These are phyloP conservation scores for Pungitius pungitius DNA, from an alignment of 2,113 vertebrate genomes.

Conservation along the genomic window DNA sequence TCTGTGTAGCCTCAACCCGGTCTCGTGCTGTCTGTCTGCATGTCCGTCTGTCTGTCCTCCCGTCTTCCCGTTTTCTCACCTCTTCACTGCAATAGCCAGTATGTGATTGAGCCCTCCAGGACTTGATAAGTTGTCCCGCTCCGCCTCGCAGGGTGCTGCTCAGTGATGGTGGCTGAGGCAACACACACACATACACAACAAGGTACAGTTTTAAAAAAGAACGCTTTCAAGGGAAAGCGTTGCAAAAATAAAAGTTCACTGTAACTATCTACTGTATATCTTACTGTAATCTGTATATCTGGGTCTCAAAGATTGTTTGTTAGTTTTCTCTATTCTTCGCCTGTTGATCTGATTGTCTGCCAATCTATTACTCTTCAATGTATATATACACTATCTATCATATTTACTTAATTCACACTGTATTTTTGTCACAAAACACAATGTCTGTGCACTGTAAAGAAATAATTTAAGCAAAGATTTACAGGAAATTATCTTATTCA, in stretches of 20 bases:
- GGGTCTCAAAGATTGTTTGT: slow-evolving; percentile 78
- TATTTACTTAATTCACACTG: slow-evolving; percentile 78
- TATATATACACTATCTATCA: slow-evolving; percentile 77
- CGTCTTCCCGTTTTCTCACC: slow-evolving; percentile 70
- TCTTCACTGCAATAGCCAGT: slow-evolving; percentile 71
- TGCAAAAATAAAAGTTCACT: slow-evolving; percentile 64
- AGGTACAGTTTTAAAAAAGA: slow-evolving; percentile 49
- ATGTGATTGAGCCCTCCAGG: slow-evolving; percentile 53
- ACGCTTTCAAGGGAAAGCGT: slow-evolving; percentile 45
- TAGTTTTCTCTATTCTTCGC: slow-evolving; percentile 76
- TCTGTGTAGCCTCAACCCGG: slow-evolving; percentile 55
- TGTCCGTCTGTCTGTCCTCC: slow-evolving; percentile 61
- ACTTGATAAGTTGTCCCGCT: slow-evolving; percentile 40
- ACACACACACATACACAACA: slow-evolving; percentile 33
- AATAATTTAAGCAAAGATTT: slow-evolving; percentile 82
- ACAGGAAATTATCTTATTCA: slow-evolving; percentile 80
- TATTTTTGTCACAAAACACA: slow-evolving; percentile 81
- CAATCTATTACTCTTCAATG: slow-evolving; percentile 79
- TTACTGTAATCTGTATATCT: slow-evolving; percentile 74
- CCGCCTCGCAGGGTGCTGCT: slow-evolving; percentile 48
- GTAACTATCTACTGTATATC: slow-evolving; percentile 79
- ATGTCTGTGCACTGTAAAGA: slow-evolving; percentile 82
- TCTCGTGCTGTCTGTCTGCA: slow-evolving; percentile 72
- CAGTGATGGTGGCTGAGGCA: slow-evolving; percentile 45
- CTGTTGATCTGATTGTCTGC: slow-evolving; percentile 79